Conservation (phyloP, 2,888 invertebrate genomes). For the Aspidapion aeneum region DNA sequence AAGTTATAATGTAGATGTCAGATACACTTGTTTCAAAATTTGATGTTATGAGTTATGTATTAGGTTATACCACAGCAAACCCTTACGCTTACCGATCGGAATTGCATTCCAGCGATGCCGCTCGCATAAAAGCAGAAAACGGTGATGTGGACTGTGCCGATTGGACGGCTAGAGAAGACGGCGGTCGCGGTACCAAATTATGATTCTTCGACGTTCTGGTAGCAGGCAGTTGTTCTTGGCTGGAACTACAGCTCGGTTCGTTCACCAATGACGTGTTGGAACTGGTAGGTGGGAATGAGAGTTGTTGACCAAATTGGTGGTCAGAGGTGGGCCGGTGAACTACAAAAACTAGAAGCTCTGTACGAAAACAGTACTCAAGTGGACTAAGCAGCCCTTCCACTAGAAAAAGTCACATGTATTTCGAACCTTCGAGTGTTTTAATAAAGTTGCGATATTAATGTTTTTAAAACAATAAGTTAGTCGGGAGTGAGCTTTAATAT, state of each 20-base stretch:
- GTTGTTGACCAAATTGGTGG: neutral
- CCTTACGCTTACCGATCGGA: neutral
- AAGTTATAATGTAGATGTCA: too few species aligned
- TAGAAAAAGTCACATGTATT: too few species aligned
- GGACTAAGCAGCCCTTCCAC: too few species aligned
- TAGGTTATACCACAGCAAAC: neutral
- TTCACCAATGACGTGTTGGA: conserved; percentile 2
- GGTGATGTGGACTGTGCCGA: neutral
- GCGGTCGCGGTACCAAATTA: conserved; percentile 32
- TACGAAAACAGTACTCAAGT: too few species aligned
- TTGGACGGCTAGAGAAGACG: conserved; percentile 36
- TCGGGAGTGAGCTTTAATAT: too few species aligned
- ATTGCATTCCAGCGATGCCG: conserved; percentile 14
- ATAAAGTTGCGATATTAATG: too few species aligned
- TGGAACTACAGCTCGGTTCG: conserved; percentile 14
- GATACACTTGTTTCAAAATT: too few species aligned
- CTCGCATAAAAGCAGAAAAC: conserved; percentile 4
- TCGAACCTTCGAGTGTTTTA: too few species aligned
- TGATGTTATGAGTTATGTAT: too few species aligned
- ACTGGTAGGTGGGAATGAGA: neutral
- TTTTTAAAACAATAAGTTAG: too few species aligned
- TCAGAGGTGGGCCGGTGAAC: too few species aligned
- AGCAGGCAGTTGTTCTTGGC: conserved; percentile 7
- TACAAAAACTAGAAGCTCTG: too few species aligned
- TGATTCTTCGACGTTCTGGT: conserved; percentile 12